Percentiles rank a stretch among this genome's conserved stretches.
Conservation (phyloP, 1,140 invertebrate species). For the Trinorchestia longiramus region DNA sequence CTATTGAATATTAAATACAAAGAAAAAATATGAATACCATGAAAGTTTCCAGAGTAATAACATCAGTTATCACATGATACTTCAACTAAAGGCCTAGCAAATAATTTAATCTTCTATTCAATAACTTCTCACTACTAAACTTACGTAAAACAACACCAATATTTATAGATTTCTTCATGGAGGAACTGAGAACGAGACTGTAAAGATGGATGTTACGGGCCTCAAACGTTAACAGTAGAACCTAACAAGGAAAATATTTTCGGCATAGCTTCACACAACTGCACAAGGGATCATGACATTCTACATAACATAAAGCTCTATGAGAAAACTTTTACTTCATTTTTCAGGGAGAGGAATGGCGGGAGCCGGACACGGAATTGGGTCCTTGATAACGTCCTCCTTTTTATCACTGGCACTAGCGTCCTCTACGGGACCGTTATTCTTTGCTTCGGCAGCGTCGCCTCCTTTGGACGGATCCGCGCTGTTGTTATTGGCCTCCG, state of each 20-base stretch:
- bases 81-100: neutral
- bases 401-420: neutral
- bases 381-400: constrained; percentile 20
- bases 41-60: neutral
- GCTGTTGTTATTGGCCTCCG: neutral
- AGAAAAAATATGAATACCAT: neutral
- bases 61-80: neutral
- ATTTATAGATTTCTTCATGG: neutral
- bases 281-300: neutral
- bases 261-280: neutral
- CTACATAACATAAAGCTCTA: neutral
- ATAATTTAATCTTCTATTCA: neutral
- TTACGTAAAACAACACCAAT: neutral
- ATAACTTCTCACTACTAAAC: neutral
- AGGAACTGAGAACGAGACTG: neutral
- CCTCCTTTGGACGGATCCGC: neutral
- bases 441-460: neutral
- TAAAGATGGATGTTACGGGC: neutral
- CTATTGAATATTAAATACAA: neutral
- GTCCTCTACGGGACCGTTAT: neutral
- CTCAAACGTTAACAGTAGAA: neutral
- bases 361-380: constrained; percentile 45
- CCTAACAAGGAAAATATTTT: neutral
- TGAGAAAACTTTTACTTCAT: constrained; percentile 20
- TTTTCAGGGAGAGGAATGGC: constrained; percentile 41